These are phyloP conservation scores for Drosophila arizonae DNA, from an alignment of 1,140 invertebrate species.

Conservation along the genomic window DNA sequence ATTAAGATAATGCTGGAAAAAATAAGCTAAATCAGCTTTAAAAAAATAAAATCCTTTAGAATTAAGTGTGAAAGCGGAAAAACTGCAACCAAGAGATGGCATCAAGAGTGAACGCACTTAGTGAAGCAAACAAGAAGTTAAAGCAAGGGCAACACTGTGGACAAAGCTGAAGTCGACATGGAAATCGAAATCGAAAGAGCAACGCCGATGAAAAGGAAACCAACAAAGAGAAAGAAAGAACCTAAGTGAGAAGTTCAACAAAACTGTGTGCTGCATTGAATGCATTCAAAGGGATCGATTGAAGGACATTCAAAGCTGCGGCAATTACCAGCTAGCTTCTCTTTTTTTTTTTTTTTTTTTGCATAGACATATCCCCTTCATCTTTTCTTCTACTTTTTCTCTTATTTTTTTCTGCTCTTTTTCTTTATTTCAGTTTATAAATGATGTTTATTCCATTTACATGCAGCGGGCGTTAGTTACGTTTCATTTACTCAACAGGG, in stretches of 20 bases:
- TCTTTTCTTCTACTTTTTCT: background rate
- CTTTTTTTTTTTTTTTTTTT: background rate
- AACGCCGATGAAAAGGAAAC: background rate
- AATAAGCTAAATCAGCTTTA: background rate
- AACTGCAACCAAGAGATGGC: background rate
- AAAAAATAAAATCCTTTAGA: background rate
- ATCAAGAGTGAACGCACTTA: background rate
- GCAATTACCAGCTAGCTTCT: background rate
- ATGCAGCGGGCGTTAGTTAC: constrained; percentile 25
- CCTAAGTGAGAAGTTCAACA: background rate
- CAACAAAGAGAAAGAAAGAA: background rate
- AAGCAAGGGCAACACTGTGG: background rate
- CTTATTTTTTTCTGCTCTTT: background rate
- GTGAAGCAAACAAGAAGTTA: background rate
- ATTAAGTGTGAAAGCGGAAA: background rate
- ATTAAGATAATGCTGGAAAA: background rate
- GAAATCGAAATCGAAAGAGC: background rate
- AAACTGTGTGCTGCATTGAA: background rate
- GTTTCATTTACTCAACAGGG: constrained; percentile 15
- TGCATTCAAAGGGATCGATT: background rate
- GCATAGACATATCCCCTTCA: background rate
- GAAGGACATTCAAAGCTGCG: constrained; percentile 10
- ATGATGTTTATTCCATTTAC: constrained; percentile 37
- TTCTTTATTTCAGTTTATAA: constrained; percentile 29
- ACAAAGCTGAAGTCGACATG: background rate